Percentiles rank a stretch among this genome's conserved stretches.
Conservation (phyloP, 2,888 invertebrate species). For the Ennomos erosarius region DNA sequence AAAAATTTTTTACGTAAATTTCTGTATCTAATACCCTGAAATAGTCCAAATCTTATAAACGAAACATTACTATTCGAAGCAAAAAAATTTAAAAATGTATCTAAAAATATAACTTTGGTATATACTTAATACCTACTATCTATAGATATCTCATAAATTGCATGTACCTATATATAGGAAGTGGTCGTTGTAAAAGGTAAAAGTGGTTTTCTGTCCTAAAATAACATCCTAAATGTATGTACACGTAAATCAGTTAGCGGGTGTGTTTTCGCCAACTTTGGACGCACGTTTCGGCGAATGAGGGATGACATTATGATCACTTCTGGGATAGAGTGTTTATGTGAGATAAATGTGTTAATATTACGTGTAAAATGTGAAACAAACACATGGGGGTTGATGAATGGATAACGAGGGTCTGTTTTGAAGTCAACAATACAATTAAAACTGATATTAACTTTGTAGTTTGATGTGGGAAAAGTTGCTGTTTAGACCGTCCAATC, state of each 20-base stretch:
- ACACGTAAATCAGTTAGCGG: constrained; percentile 24
- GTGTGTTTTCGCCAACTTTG: constrained; percentile 40
- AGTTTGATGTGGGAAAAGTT: not conserved
- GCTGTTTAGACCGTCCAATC: not conserved
- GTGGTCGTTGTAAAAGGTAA: constrained; percentile 39
- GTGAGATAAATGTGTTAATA: constrained; percentile 39
- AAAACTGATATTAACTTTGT: constrained; percentile 3
- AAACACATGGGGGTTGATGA: constrained; percentile 22
- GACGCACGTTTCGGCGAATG: constrained; percentile 35
- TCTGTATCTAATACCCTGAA: too few species aligned
- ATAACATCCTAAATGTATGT: constrained; percentile 63
- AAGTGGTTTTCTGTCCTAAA: constrained; percentile 68
- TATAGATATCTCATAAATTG: too few species aligned
- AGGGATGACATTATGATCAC: constrained; percentile 38
- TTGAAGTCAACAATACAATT: constrained; percentile 20
- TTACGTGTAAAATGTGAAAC: constrained; percentile 29
- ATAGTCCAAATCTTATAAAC: too few species aligned
- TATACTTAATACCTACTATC: too few species aligned
- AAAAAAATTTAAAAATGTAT: too few species aligned
- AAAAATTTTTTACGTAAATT: too few species aligned
- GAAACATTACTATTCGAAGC: too few species aligned
- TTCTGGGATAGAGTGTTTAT: constrained; percentile 35
- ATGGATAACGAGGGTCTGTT: constrained; percentile 25
- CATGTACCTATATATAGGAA: not conserved
- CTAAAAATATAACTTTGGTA: too few species aligned